Evolutionary conservation across 30 jellyfish, hydroid and myxozoan species (phyloP), one percentile per base, ranked within the genome.

Genomic region (Turritopsis dohrnii): DNA sequence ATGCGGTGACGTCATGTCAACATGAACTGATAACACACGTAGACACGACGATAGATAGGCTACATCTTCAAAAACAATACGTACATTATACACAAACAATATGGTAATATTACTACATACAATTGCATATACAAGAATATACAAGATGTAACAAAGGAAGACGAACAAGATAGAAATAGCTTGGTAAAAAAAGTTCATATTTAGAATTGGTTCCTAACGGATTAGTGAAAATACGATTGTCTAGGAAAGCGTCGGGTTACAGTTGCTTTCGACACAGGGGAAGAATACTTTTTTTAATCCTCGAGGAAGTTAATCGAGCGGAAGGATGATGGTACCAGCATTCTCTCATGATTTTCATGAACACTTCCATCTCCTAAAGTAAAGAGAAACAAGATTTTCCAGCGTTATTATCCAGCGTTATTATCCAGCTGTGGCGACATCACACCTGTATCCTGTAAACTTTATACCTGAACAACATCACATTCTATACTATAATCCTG

Each of bases 311-410:
- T 74, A 94, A 88, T 52, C 99, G 79, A 16, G 99, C 99, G 24
- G 96, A 95, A 22, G 96, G 93, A 29, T 94, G 96, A 54, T 89
- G 95, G 72, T 94, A 94, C 99, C 99, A 94, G 83, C 99, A 94
- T 84, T 94, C 99, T 31, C 80, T 89, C 85, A 94, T 87, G 25
- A 89, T 84, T 53, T 83, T 89, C 90, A 94, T 84, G 29, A 94
- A 60, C 54, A 91, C 89, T 22, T 76, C 71, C 90, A 85, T 79
- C 24, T 75, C 90, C 99, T 94, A 75, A 8, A 66, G 71, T 27
- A 79, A 17, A 29, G 26, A 89, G 85, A 20, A 79, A 69, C 0
- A 69, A 9, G 30, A 41, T 41, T 3, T 3, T 3, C 60, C 60
- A 41, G 13, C 60, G 60, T 41, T 5, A 13, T 3, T 41, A 41